Evolutionary conservation across 2,113 vertebrate species (phyloP).

Genomic region (Morone chrysops): DNA sequence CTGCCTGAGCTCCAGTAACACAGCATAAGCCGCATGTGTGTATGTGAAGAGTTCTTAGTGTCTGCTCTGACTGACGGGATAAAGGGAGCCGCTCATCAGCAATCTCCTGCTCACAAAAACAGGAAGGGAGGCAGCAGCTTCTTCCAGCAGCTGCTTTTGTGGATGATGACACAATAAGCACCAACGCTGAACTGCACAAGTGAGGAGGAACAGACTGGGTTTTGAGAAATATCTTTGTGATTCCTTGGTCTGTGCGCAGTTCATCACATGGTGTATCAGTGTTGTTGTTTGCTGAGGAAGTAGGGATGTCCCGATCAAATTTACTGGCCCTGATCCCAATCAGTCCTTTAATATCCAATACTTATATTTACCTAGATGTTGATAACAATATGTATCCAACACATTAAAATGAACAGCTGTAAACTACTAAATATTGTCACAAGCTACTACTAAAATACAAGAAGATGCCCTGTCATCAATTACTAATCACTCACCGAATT

Average conservation of each 20-base stretch:
- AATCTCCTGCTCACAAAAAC: slow-evolving; percentile 44
- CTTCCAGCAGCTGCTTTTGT: slow-evolving; percentile 32
- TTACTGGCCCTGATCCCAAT: not conserved
- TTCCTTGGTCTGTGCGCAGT: not conserved
- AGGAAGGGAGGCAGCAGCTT: slow-evolving; percentile 26
- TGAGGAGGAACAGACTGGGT: not conserved
- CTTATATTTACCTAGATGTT: not conserved
- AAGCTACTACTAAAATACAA: not conserved
- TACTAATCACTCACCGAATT: not conserved
- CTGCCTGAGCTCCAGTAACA: slow-evolving; percentile 24
- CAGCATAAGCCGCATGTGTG: slow-evolving; percentile 12
- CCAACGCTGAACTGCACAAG: not conserved
- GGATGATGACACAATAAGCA: not conserved
- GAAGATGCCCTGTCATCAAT: not conserved
- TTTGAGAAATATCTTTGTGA: not conserved
- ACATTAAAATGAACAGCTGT: not conserved
- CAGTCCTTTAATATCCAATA: too few species aligned
- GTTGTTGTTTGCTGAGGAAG: not conserved
- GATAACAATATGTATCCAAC: not conserved
- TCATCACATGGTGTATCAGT: slow-evolving; percentile 1
- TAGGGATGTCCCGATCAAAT: not conserved
- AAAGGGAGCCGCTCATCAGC: slow-evolving; percentile 53
- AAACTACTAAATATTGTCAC: not conserved
- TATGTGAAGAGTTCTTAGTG: slow-evolving; percentile 18
- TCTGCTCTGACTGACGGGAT: slow-evolving; percentile 37